Percentiles rank a stretch among this genome's conserved stretches.
Conservation (phyloP, 2,888 invertebrate genomes). For the Chloroclysta siterata region DNA sequence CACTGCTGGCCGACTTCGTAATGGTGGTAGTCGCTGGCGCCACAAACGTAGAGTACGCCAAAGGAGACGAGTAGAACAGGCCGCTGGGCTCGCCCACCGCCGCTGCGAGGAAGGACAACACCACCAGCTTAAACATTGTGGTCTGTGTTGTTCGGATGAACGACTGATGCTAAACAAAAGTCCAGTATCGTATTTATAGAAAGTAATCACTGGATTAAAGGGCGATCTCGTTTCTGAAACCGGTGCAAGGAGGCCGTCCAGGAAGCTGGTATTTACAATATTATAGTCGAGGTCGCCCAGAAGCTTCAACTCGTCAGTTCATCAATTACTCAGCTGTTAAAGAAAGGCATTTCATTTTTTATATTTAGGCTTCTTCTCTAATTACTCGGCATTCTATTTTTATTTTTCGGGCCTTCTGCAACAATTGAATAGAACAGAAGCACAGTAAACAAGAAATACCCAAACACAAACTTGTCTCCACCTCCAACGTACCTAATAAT, state of each 20-base stretch:
- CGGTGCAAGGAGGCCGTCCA: conserved; percentile 69
- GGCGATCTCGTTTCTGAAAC: conserved; percentile 72
- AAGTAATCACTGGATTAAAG: conserved; percentile 65
- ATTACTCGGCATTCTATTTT: conserved; percentile 20
- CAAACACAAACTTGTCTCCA: not conserved
- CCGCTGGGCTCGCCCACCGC: conserved; percentile 74
- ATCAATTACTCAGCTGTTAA: conserved; percentile 55
- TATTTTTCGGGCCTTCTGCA: not conserved
- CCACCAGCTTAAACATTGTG: conserved; percentile 82
- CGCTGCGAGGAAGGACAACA: conserved; percentile 86
- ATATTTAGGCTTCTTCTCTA: not conserved
- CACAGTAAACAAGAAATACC: not conserved
- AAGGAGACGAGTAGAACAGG: conserved; percentile 46
- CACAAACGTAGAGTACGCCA: conserved; percentile 54
- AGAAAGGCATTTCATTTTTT: conserved; percentile 22
- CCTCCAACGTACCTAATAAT: not conserved
- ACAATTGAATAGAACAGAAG: not conserved
- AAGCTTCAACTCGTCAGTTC: conserved; percentile 56
- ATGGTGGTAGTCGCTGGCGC: conserved; percentile 67
- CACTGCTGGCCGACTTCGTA: conserved; percentile 70
- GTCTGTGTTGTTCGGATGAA: conserved; percentile 72
- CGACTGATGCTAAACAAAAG: conserved; percentile 66
- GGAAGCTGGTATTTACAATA: conserved; percentile 77
- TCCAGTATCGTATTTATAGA: conserved; percentile 69
- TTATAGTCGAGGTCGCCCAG: conserved; percentile 67